phyloP scores from a whole-genome alignment of 2,113 vertebrate species.

The Tachycineta bicolor region DNA sequence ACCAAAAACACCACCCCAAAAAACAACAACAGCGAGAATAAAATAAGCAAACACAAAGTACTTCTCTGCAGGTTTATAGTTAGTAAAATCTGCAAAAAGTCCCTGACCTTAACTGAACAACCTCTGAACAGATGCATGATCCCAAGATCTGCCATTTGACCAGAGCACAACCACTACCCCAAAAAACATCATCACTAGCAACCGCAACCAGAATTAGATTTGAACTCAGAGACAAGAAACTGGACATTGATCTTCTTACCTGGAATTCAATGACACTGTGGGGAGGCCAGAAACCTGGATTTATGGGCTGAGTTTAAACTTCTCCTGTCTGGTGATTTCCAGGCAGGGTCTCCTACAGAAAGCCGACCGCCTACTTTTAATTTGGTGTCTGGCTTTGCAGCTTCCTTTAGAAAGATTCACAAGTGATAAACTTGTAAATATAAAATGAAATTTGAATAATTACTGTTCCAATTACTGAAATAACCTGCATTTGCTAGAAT shows the following conservation, averaged over 20 bases:
- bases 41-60: neutral
- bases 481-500: neutral
- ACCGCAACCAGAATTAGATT: neutral
- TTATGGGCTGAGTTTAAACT: neutral
- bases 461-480: constrained; percentile 4
- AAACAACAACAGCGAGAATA: neutral
- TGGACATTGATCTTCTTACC: constrained; percentile 20
- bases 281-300: neutral
- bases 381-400: neutral
- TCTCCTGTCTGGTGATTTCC: neutral
- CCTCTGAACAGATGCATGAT: neutral
- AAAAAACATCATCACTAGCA: neutral
- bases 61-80: neutral
- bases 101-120: neutral
- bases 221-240: neutral
- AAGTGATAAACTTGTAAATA: constrained; percentile 12
- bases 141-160: neutral
- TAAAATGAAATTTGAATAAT: neutral
- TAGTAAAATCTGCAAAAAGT: neutral
- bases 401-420: constrained; percentile 5
- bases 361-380: neutral
- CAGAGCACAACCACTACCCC: neutral
- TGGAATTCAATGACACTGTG: neutral
- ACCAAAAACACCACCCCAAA: too few relatives aligned
- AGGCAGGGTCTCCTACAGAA: neutral